A percentile compares a stretch with the other conserved stretches of the same genome.
Evolutionary conservation across 2,888 invertebrate species (phyloP).

Genomic region (Tolmerus cingulatus): DNA sequence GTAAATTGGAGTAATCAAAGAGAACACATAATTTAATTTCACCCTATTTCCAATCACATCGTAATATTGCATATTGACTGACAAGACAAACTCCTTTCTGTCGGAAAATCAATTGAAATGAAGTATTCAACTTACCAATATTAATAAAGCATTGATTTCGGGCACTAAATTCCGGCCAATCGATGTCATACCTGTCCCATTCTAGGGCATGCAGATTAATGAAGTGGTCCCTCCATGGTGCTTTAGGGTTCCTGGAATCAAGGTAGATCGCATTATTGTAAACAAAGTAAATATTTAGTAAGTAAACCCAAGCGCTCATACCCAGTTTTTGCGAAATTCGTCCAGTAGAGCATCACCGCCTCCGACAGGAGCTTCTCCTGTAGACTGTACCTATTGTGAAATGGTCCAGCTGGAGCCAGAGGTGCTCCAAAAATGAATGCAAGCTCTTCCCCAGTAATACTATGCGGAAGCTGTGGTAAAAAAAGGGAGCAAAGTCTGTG

Average conservation of each 20-base stretch:
- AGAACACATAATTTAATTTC: not conserved
- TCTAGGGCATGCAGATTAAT: conserved; percentile 71
- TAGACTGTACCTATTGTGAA: conserved; percentile 75
- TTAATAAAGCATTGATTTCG: conserved; percentile 79
- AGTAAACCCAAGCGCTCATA: conserved; percentile 63
- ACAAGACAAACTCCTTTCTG: not conserved
- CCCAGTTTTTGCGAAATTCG: conserved; percentile 91
- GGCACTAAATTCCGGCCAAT: conserved; percentile 86
- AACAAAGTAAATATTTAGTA: not conserved
- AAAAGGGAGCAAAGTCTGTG: not conserved
- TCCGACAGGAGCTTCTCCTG: conserved; percentile 84
- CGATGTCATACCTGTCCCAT: conserved; percentile 74
- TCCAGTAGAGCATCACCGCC: conserved; percentile 87
- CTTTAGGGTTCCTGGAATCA: conserved; percentile 76
- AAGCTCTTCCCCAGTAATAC: conserved; percentile 85
- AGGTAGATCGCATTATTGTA: not conserved
- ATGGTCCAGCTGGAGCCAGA: conserved; percentile 75
- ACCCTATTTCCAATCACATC: not conserved
- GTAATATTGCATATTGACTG: not conserved
- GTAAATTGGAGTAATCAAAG: no score
- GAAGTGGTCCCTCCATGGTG: conserved; percentile 73
- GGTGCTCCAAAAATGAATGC: conserved; percentile 89
- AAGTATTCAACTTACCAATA: conserved; percentile 64
- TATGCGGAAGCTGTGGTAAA: conserved; percentile 71
- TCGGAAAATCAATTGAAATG: not conserved